A percentile compares a stretch with the other conserved stretches of the same genome.
phyloP scores from a whole-genome alignment of 1,140 invertebrate genomes.

The Orius insidiosus region DNA sequence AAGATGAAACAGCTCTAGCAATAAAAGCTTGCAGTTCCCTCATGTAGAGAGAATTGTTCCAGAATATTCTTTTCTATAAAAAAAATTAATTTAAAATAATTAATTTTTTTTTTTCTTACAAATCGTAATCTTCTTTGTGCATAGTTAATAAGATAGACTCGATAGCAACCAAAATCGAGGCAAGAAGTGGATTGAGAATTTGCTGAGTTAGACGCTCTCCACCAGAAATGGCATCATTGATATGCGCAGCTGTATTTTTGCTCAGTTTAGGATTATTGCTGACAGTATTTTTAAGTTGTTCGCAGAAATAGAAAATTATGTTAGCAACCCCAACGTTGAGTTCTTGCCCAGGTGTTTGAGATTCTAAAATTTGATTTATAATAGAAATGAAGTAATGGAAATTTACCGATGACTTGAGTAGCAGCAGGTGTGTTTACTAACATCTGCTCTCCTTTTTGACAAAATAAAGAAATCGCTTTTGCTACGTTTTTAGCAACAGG shows the following conservation, averaged over 20 bases:
- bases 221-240: constrained; percentile 28
- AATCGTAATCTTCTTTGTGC: constrained; percentile 71
- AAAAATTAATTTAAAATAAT: constrained; percentile 12
- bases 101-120: no score
- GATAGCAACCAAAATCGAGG: constrained; percentile 66
- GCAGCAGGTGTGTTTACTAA: constrained; percentile 57
- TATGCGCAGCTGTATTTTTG: constrained; percentile 35
- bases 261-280: constrained; percentile 45
- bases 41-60: constrained; percentile 71
- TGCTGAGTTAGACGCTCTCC: constrained; percentile 31
- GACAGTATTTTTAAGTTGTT: constrained; percentile 49
- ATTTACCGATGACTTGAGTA: constrained; percentile 53
- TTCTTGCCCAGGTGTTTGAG: constrained; percentile 48
- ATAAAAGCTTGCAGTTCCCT: constrained; percentile 82
- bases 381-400: constrained; percentile 1
- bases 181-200: constrained; percentile 50
- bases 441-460: constrained; percentile 61
- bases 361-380: no score
- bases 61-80: constrained; percentile 20
- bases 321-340: constrained; percentile 66
- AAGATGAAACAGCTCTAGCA: constrained; percentile 50
- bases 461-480: constrained; percentile 62
- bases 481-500: constrained; percentile 56
- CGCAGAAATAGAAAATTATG: constrained; percentile 58
- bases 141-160: constrained; percentile 82